Evolutionary conservation across 2,113 vertebrate species (phyloP).

Genomic region (Podarcis cretensis): DNA sequence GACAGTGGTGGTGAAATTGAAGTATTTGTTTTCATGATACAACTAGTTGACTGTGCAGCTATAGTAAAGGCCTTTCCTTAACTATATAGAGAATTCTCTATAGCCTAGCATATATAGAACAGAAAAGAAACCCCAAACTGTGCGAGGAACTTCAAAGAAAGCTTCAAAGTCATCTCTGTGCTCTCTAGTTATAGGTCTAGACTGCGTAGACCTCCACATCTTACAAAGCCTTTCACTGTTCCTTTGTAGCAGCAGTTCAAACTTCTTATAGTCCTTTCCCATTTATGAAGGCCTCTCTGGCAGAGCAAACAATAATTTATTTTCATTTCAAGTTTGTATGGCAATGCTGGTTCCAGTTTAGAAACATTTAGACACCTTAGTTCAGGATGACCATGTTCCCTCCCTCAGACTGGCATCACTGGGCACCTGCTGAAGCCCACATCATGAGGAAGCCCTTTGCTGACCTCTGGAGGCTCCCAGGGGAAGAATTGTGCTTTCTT

Average conservation of each 20-base stretch:
- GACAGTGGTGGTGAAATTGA: neutral
- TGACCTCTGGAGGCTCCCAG: too few species aligned
- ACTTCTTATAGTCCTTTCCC: neutral
- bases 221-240: neutral
- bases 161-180: neutral
- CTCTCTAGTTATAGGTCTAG: neutral
- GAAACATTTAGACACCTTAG: too few species aligned
- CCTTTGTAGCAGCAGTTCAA: constrained; percentile 1
- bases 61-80: neutral
- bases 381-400: too few species aligned
- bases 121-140: constrained; percentile 7
- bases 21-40: constrained; percentile 1
- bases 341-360: neutral
- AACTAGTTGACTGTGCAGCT: neutral
- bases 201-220: neutral
- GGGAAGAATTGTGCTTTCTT: too few species aligned
- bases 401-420: too few species aligned
- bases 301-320: neutral
- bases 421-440: too few species aligned
- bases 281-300: neutral
- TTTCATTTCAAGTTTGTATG: neutral
- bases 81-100: neutral
- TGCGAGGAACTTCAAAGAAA: neutral
- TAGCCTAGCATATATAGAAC: neutral
- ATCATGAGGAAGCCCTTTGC: too few species aligned